Base-by-base conservation (phyloP, 2,797 vertebrate genomes). In the Gambusia yucatana region DNA sequence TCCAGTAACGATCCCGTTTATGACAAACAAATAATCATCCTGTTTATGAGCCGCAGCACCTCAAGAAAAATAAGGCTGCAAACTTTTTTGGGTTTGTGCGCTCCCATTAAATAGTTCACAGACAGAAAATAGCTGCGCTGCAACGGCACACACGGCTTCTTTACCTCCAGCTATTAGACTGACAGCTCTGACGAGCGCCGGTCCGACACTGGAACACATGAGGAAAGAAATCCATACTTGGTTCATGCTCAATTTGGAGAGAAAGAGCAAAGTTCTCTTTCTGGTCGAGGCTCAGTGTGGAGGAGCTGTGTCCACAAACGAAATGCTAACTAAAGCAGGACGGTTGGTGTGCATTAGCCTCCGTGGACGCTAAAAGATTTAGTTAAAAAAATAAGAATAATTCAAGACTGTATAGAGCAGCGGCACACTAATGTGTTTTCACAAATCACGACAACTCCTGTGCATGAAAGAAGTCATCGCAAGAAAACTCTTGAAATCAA, bases 381-480 rank as follows among this genome's bases (percentile, higher is more conserved):
- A 84, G 72, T 48, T 55, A 50, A 57, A 84, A 39, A 14, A 30
- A 57, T 4, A 13, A 39, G 4, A 39, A 61, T 63, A 69, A 77
- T 39, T 77, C 67, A 43, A 81, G 73, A 73, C 65, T 33, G 63
- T 61, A 74, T 82, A 82, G 46, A 63, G 77, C 43, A 77, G 72
- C 77, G 81, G 70, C 61, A 75, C 72, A 82, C 85, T 86, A 88
- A 90, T 84, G 77, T 86, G 83, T 46, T 59, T 83, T 78, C 76
- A 77, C 86, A 77, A 85, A 77, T 86, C 86, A 69, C 11, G 89
- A 88, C 74, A 78, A 84, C 88, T 81, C 88, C 14, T 9, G 78
- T 82, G 84, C 76, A 80, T 71, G 78, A 84, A 76, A 84, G 63
- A 52, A 79, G 61, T 82, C 76, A 72, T 50, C 33, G 1, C 33